Percentiles rank a stretch among this genome's conserved stretches.
These are phyloP conservation scores for Bothrops alternatus DNA, from an alignment of 2,797 vertebrate species.

Conservation along the genomic window DNA sequence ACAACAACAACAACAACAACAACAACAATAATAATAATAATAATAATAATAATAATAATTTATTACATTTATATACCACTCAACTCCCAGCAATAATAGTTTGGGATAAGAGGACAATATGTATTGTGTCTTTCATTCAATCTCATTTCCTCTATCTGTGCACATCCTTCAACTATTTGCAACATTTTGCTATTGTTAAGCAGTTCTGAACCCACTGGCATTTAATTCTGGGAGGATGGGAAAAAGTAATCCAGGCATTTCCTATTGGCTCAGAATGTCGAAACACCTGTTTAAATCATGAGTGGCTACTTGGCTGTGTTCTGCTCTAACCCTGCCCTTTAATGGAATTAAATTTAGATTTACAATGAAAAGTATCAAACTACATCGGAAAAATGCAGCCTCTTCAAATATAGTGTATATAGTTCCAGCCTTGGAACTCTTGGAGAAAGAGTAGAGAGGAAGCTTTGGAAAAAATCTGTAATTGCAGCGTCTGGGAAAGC, in stretches of 20 bases:
- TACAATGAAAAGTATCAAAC: constrained; percentile 35
- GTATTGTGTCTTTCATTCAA: not conserved
- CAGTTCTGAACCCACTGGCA: constrained; percentile 21
- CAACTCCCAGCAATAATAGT: not conserved
- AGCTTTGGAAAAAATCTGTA: not conserved
- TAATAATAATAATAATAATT: not conserved
- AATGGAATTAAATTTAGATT: constrained; percentile 1
- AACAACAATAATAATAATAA: not conserved
- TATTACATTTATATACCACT: not conserved
- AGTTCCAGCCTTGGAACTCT: constrained; percentile 15
- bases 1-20: not conserved
- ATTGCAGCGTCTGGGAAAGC: not conserved
- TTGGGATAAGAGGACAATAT: not conserved
- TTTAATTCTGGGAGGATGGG: constrained; percentile 38
- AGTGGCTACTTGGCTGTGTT: constrained; percentile 7
- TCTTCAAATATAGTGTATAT: constrained; percentile 11
- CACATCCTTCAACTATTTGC: not conserved
- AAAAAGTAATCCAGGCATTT: constrained; percentile 44
- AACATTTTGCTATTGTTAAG: constrained; percentile 26
- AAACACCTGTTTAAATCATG: constrained; percentile 29
- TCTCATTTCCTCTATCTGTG: constrained; percentile 13
- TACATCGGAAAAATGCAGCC: constrained; percentile 8
- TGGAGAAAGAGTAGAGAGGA: not conserved
- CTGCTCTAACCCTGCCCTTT: constrained; percentile 24
- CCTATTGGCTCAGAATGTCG: constrained; percentile 1